phyloP scores from a whole-genome alignment of 2,797 vertebrate species.

The Geotrypetes seraphini region DNA sequence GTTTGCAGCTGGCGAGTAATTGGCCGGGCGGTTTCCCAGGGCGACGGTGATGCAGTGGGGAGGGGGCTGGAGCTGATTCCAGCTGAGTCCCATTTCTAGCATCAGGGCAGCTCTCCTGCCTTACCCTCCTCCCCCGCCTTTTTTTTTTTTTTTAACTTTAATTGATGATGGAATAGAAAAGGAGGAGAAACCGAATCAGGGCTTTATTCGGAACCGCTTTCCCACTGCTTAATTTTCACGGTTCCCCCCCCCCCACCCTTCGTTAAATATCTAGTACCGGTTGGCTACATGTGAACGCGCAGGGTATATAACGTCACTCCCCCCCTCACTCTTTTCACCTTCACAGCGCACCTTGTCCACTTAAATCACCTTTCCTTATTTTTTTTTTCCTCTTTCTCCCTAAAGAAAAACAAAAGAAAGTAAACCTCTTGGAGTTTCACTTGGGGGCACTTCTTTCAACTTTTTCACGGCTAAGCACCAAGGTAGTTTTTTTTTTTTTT shows the following conservation, averaged over 20 bases:
- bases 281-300: neutral
- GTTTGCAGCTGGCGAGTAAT: constrained; percentile 6
- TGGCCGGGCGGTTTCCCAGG: constrained; percentile 26
- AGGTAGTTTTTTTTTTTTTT: too few species aligned
- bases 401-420: too few species aligned
- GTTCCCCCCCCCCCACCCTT: neutral
- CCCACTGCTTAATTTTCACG: neutral
- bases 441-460: too few species aligned
- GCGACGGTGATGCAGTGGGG: constrained; percentile 27
- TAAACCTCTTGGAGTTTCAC: too few species aligned
- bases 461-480: too few species aligned
- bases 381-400: too few species aligned
- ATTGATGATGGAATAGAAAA: constrained; percentile 69
- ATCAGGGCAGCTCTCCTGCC: constrained; percentile 25
- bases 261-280: constrained; percentile 3
- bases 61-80: constrained; percentile 39
- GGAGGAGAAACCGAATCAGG: constrained; percentile 20
- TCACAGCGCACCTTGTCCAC: constrained; percentile 11
- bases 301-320: constrained; percentile 3
- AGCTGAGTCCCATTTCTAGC: constrained; percentile 61
- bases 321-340: constrained; percentile 1
- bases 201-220: constrained; percentile 2
- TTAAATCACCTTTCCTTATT: too few species aligned
- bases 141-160: constrained; percentile 33
- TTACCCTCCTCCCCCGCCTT: constrained; percentile 38